These are phyloP conservation scores for Gila robusta DNA, from an alignment of 2,797 vertebrate species.

Conservation along the genomic window DNA sequence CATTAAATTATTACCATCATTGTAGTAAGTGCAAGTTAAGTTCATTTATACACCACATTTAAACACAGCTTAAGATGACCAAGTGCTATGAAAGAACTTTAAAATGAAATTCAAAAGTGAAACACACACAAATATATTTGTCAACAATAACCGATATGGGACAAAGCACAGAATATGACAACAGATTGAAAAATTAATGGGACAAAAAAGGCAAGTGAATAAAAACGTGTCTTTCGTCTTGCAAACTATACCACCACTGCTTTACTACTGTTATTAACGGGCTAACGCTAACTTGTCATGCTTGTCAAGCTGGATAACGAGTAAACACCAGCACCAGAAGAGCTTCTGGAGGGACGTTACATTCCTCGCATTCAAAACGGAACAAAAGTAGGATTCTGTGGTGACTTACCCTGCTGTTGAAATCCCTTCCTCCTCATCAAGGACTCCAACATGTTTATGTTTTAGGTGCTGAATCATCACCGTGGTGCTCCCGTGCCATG, in stretches of 20 bases:
- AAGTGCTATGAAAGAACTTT: too few species aligned
- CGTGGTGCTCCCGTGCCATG: too few species aligned
- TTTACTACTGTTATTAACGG: slow-evolving; percentile 28
- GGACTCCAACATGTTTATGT: too few species aligned
- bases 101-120: too few species aligned
- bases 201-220: slow-evolving; percentile 27
- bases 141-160: neutral
- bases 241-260: slow-evolving; percentile 23
- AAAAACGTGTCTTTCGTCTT: slow-evolving; percentile 23
- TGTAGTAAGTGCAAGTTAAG: too few species aligned
- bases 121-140: neutral
- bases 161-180: neutral
- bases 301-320: neutral
- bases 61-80: neutral
- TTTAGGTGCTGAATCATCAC: too few species aligned
- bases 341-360: too few species aligned
- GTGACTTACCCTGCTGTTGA: neutral
- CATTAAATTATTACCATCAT: too few species aligned
- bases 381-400: neutral
- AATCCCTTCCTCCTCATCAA: too few species aligned
- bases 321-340: neutral
- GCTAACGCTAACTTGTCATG: slow-evolving; percentile 11
- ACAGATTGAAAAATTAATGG: slow-evolving; percentile 25
- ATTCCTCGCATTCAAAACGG: neutral
- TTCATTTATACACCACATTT: neutral